Evolutionary conservation across 2,797 vertebrate species (phyloP), one percentile per base, ranked within the genome.

Genomic region (Xenops minutus): DNA sequence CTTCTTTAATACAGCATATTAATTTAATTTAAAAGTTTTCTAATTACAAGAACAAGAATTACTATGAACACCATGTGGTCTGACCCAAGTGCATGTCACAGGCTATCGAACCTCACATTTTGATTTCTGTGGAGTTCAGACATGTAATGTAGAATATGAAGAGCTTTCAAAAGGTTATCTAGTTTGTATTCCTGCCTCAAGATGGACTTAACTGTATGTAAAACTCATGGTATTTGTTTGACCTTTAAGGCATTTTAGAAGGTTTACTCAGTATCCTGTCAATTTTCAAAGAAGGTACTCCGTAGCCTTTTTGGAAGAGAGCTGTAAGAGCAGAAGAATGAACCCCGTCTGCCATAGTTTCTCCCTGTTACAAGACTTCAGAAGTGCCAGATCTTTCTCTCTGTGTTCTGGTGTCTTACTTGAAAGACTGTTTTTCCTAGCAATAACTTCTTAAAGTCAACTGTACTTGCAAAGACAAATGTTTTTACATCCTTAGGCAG

Each of bases 401-500:
- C 29, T 56, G 56, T 30, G 23, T 78, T 92, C 55, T 78, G 43
- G 15, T 81, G 69, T 80, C 58, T 78, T 69, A 51, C n/a, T 59
- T 95, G 66, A 91, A 89, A 91, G 51, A 44, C 71, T 63, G 3
- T 64, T 93, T 92, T 91, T 93, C 58, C 58, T 91, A 89, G 68
- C 68, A 93, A 18, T 93, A 52, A 58, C 62, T 83, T 94, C 39
- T 89, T 88, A 66, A 78, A 69, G 36, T 96, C 64, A 88, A 61
- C 68, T 76, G 39, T 86, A 56, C 58, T 93, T 88, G 58, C 30
- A 59, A 86, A 88, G 73, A 67, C 72, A 88, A 96, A 90, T 92
- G 82, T 91, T 91, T 96, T 95, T 81, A 95, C 92, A 94, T 91
- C 71, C 6, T 23, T n/a, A 76, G 69, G 51, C 73, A 86, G 63